Conservation (phyloP, 1,140 invertebrate genomes). For the Hypothenemus hampei region DNA sequence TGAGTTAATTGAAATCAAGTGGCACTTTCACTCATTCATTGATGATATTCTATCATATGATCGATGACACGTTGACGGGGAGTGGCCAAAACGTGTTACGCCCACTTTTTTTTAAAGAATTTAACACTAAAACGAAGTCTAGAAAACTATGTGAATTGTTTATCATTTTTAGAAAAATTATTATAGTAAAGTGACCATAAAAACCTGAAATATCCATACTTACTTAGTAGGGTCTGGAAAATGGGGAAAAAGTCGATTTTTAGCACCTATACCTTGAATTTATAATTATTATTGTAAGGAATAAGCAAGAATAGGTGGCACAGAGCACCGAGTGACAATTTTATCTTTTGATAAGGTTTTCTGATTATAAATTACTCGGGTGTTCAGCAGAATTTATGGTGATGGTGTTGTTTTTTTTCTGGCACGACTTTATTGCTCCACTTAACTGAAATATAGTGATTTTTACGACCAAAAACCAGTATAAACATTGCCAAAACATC, state of each 20-base stretch:
- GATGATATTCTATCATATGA: too few relatives aligned
- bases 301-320: too few relatives aligned
- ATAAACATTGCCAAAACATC: too few relatives aligned
- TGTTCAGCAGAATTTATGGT: conserved; percentile 2
- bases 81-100: too few relatives aligned
- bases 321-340: conserved; percentile 8
- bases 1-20: too few relatives aligned
- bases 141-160: background rate
- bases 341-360: conserved; percentile 17
- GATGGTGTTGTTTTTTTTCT: conserved; percentile 2
- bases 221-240: background rate
- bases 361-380: conserved; percentile 10
- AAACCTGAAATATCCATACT: background rate
- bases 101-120: too few relatives aligned
- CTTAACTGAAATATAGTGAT: too few relatives aligned
- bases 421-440: too few relatives aligned
- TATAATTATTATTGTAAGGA: background rate
- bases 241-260: background rate
- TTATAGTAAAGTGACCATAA: background rate
- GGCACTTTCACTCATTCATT: too few relatives aligned
- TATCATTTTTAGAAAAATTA: background rate
- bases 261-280: background rate
- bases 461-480: too few relatives aligned
- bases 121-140: too few relatives aligned
- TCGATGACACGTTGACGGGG: too few relatives aligned